Evolutionary conservation across 35 echinoderm and acorn worm species (phyloP).

Genomic region (Eucidaris tribuloides): DNA sequence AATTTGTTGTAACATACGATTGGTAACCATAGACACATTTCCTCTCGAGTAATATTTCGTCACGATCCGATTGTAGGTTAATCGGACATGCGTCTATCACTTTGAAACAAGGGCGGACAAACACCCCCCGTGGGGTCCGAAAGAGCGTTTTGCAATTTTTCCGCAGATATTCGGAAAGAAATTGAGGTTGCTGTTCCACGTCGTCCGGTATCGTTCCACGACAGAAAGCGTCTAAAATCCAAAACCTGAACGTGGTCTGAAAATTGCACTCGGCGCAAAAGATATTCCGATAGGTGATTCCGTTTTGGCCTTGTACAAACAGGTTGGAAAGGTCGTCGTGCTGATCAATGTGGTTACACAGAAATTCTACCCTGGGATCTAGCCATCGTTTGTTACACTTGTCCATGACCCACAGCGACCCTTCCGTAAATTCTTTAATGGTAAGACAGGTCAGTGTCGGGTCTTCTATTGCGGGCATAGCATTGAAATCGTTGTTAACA

Average conservation of each 20-base stretch:
- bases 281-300: conserved; percentile 64
- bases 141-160: conserved; percentile 34
- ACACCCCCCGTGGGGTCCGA: not conserved
- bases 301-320: conserved; percentile 51
- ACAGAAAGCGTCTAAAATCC: conserved; percentile 49
- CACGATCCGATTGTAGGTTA: not conserved
- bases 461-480: not conserved
- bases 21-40: conserved; percentile 29
- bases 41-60: not conserved
- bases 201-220: not conserved
- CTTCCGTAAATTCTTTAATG: conserved; percentile 28
- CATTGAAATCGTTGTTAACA: too few species aligned
- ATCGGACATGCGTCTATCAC: conserved; percentile 34
- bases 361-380: not conserved
- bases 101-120: conserved; percentile 30
- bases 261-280: conserved; percentile 73
- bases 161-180: conserved; percentile 38
- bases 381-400: conserved; percentile 35
- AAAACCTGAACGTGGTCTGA: conserved; percentile 4
- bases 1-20: not conserved
- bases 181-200: not conserved
- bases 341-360: conserved; percentile 15
- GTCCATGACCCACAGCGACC: conserved; percentile 20
- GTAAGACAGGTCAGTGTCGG: not conserved
- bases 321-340: conserved; percentile 40